A percentile compares a stretch with the other conserved stretches of the same genome.
phyloP scores from a whole-genome alignment of 2,113 vertebrate genomes.

The Lota lota region DNA sequence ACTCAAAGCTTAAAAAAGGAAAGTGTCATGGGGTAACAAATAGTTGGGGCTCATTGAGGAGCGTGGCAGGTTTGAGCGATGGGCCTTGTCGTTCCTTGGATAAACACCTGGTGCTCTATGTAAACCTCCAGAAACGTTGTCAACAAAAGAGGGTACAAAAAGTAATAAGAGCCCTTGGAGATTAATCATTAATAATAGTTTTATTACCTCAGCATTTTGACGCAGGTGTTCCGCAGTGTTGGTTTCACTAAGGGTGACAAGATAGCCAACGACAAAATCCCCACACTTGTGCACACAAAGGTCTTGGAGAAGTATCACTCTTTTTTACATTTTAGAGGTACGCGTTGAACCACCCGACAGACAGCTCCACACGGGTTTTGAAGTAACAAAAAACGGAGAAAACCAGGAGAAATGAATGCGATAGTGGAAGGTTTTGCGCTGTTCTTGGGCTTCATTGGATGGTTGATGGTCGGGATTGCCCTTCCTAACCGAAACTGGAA shows the following conservation, averaged over 20 bases:
- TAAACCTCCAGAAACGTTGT: slow-evolving; percentile 39
- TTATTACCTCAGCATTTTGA: too few relatives aligned
- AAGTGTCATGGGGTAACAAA: slow-evolving; percentile 37
- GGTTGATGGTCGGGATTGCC: slow-evolving; percentile 62
- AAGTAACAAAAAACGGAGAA: neutral
- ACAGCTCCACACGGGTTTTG: slow-evolving; percentile 8
- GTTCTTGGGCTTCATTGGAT: slow-evolving; percentile 64
- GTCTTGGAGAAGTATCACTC: too few relatives aligned
- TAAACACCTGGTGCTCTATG: slow-evolving; percentile 37
- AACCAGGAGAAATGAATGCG: slow-evolving; percentile 50
- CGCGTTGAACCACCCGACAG: neutral
- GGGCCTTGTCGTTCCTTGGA: slow-evolving; percentile 33
- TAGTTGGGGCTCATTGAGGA: slow-evolving; percentile 35
- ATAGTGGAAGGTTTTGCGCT: slow-evolving; percentile 60
- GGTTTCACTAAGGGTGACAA: too few relatives aligned
- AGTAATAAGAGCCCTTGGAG: slow-evolving; percentile 29
- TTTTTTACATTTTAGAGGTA: neutral
- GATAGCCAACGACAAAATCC: too few relatives aligned
- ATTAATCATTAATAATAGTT: too few relatives aligned
- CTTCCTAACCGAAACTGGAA: slow-evolving; percentile 68
- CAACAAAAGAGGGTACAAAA: slow-evolving; percentile 38
- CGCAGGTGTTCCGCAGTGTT: too few relatives aligned
- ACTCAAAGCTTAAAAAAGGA: slow-evolving; percentile 15
- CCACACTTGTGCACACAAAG: too few relatives aligned
- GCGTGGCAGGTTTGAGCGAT: slow-evolving; percentile 25